Conservation (phyloP, 1,140 invertebrate species). For the Caenorhabditis briggsae region DNA sequence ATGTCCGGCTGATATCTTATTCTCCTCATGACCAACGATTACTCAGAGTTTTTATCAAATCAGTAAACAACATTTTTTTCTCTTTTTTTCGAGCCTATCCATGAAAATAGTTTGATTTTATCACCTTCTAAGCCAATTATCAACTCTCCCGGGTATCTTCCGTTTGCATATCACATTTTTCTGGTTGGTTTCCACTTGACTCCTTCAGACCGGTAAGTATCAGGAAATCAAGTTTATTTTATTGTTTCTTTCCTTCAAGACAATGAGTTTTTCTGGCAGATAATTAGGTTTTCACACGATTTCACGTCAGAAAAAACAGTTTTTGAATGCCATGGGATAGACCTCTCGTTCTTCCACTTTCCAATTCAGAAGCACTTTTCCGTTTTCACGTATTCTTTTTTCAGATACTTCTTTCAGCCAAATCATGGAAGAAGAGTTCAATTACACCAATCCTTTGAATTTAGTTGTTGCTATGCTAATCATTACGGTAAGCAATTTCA, state of each 20-base stretch:
- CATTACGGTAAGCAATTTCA: not conserved
- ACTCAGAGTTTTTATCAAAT: not conserved
- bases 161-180: not conserved
- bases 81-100: not conserved
- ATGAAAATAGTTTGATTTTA: not conserved
- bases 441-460: slow-evolving; percentile 9
- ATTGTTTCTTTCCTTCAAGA: not conserved
- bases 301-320: slow-evolving; percentile 1
- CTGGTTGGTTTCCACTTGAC: not conserved
- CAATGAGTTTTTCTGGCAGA: no score
- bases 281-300: not conserved
- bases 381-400: not conserved
- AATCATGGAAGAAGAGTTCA: not conserved
- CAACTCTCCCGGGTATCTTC: not conserved
- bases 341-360: not conserved
- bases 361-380: not conserved
- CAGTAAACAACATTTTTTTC: not conserved
- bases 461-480: not conserved
- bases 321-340: not conserved
- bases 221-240: not conserved
- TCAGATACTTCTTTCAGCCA: not conserved
- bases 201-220: not conserved
- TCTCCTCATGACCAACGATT: not conserved
- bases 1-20: not conserved
- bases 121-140: not conserved